These are phyloP conservation scores for Pollenia angustigena DNA, from an alignment of 2,888 invertebrate genomes.

Conservation along the genomic window DNA sequence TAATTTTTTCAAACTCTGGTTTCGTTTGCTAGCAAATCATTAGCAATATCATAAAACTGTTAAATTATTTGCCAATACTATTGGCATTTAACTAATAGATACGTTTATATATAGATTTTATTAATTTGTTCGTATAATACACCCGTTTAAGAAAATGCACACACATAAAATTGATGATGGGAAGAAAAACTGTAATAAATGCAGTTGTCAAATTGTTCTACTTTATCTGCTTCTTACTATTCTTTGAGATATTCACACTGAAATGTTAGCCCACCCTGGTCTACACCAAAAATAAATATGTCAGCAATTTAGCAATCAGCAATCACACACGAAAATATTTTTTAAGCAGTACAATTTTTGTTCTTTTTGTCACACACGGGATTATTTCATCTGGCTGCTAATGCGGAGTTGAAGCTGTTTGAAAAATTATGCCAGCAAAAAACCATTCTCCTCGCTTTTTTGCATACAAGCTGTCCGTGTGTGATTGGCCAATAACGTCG, in stretches of 20 bases:
- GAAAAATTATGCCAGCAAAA: no score
- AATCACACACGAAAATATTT: no score
- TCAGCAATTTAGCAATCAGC: no score
- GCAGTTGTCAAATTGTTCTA: conserved; percentile 65
- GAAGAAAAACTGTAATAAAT: conserved; percentile 51
- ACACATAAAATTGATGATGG: conserved; percentile 54
- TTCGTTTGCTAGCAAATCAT: conserved; percentile 14
- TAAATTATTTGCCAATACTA: conserved; percentile 53
- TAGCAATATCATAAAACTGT: conserved; percentile 44
- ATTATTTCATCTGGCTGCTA: no score
- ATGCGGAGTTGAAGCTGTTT: no score
- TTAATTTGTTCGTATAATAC: conserved; percentile 40
- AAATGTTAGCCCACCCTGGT: neutral
- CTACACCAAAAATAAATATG: no score
- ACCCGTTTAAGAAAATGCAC: conserved; percentile 66
- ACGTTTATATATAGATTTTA: conserved; percentile 19
- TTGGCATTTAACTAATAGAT: conserved; percentile 49
- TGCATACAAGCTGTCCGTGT: no score
- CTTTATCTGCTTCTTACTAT: conserved; percentile 20
- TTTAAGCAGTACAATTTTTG: no score
- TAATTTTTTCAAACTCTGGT: conserved; percentile 12
- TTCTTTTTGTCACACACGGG: no score
- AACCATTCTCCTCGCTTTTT: no score
- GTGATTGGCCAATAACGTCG: no score
- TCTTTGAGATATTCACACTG: neutral